phyloP scores from a whole-genome alignment of 2,113 vertebrate genomes.

The Delphinus delphis region DNA sequence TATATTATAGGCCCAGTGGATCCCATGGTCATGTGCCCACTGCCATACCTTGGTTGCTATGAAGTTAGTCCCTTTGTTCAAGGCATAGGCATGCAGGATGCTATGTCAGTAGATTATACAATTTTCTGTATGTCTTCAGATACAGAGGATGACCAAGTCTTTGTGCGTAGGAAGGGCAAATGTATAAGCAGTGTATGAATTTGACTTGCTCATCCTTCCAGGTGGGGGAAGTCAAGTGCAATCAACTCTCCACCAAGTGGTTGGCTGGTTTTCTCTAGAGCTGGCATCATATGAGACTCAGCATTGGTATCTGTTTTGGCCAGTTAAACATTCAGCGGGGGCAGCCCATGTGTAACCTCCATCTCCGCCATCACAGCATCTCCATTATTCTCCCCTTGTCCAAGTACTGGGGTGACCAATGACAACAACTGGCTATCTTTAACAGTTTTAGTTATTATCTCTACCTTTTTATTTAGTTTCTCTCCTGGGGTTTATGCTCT shows the following conservation, averaged over 20 bases:
- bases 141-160: background rate
- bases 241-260: background rate
- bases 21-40: background rate
- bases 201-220: background rate
- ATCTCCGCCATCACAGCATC: background rate
- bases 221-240: background rate
- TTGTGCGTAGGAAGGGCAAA: background rate
- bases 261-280: background rate
- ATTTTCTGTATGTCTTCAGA: background rate
- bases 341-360: background rate
- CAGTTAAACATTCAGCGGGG: background rate
- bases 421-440: background rate
- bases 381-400: background rate
- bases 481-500: background rate
- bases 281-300: background rate
- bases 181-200: background rate
- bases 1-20: background rate
- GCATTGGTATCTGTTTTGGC: background rate
- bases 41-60: background rate
- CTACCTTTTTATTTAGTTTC: background rate
- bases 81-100: background rate
- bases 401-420: background rate
- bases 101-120: background rate
- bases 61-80: background rate
- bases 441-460: background rate